phyloP scores from a whole-genome alignment of 2,113 vertebrate species.

The Beaufortia kweichowensis region DNA sequence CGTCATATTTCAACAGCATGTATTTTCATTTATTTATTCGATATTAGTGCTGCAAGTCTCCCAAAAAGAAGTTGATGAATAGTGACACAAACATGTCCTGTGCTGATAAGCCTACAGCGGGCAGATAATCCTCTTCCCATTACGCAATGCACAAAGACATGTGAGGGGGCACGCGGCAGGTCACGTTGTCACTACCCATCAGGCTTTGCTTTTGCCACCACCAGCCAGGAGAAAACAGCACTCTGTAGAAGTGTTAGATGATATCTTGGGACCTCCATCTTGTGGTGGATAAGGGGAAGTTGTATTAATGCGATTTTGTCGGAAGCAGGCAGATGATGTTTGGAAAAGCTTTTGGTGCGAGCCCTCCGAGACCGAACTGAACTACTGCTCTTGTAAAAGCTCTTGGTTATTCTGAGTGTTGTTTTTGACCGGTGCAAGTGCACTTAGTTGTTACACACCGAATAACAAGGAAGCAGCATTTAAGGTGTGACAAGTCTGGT shows the following conservation, averaged over 20 bases:
- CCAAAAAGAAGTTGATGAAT: conserved; percentile 46
- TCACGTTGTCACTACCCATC: conserved; percentile 28
- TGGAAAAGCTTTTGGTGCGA: not conserved
- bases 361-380: not conserved
- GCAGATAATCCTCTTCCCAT: conserved; percentile 53
- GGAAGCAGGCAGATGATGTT: not conserved
- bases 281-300: conserved; percentile 13
- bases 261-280: conserved; percentile 22
- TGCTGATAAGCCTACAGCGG: conserved; percentile 53
- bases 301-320: not conserved
- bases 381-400: conserved; percentile 31
- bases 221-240: not conserved
- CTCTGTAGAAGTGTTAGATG: conserved; percentile 19
- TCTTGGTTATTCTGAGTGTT: conserved; percentile 7
- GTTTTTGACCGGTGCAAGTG: not conserved
- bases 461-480: not conserved
- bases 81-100: conserved; percentile 49
- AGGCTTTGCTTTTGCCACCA: conserved; percentile 6
- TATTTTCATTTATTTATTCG: conserved; percentile 45
- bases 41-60: conserved; percentile 47
- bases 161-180: conserved; percentile 40
- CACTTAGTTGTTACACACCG: not conserved
- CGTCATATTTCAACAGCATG: conserved; percentile 14
- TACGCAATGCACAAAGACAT: conserved; percentile 40
- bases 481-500: not conserved